Conservation (phyloP, 2,888 invertebrate species). For the Molanna angustata region DNA sequence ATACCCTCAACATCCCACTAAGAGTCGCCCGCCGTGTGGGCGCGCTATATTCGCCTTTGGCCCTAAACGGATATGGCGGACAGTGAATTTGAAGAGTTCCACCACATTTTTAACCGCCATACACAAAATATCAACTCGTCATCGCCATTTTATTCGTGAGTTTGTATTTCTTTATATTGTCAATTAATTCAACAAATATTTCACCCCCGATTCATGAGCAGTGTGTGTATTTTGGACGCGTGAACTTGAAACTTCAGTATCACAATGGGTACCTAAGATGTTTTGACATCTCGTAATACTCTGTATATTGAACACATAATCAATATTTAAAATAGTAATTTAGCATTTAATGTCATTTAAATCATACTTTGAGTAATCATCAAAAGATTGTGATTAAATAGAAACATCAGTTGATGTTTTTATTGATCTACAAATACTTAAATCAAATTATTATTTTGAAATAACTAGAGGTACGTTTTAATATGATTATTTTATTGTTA, state of each 20-base stretch:
- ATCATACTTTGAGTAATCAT: too few relatives aligned
- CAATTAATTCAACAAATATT: conserved; percentile 1
- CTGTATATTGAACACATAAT: too few relatives aligned
- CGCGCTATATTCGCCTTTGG: conserved; percentile 56
- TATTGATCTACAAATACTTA: too few relatives aligned
- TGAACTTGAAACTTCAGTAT: background rate
- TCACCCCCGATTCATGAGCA: background rate
- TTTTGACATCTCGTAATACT: conserved; percentile 4
- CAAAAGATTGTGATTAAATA: too few relatives aligned
- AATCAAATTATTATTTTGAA: too few relatives aligned
- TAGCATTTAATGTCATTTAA: too few relatives aligned
- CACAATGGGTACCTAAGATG: background rate
- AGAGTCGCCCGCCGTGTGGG: conserved; percentile 11
- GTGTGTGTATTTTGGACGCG: background rate
- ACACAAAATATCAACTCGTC: conserved; percentile 76
- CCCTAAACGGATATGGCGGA: conserved; percentile 75
- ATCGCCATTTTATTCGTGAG: conserved; percentile 89
- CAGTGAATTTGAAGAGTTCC: conserved; percentile 91
- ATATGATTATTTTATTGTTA: too few relatives aligned
- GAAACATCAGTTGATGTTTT: too few relatives aligned
- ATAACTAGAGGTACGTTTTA: too few relatives aligned
- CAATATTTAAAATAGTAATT: too few relatives aligned
- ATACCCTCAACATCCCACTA: background rate
- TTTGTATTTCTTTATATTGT: conserved; percentile 36
- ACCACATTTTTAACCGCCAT: conserved; percentile 78